A percentile compares a stretch with the other conserved stretches of the same genome.
Conservation (phyloP, 2,888 invertebrate species). For the Seira sanloemensis region DNA sequence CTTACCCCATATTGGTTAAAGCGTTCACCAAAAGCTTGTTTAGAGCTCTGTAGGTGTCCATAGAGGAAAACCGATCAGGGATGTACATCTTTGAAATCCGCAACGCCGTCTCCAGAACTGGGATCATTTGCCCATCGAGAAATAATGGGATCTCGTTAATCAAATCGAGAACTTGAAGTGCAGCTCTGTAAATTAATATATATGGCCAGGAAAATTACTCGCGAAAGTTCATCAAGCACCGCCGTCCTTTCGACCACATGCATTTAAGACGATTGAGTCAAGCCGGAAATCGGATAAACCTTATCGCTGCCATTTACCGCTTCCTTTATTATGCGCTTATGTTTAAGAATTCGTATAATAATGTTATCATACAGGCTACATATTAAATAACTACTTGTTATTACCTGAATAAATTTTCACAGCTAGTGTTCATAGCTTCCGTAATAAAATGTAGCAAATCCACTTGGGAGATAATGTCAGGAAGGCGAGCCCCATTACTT, state of each 20-base stretch:
- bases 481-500: slow-evolving; percentile 36
- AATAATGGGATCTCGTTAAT: slow-evolving; percentile 44
- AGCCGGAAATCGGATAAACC: too few relatives aligned
- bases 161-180: slow-evolving; percentile 37
- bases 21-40: slow-evolving; percentile 34
- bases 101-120: slow-evolving; percentile 33
- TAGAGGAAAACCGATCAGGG: slow-evolving; percentile 23
- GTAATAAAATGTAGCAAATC: slow-evolving; percentile 60
- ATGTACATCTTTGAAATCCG: slow-evolving; percentile 35
- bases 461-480: slow-evolving; percentile 44
- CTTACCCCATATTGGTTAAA: not conserved
- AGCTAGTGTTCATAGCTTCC: slow-evolving; percentile 52
- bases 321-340: not conserved
- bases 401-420: slow-evolving; percentile 49
- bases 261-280: too few relatives aligned
- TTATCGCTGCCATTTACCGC: not conserved
- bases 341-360: too few relatives aligned
- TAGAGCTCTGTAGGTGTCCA: slow-evolving; percentile 21
- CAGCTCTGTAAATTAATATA: slow-evolving; percentile 22
- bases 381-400: not conserved
- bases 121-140: slow-evolving; percentile 40
- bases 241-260: too few relatives aligned
- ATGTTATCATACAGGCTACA: not conserved
- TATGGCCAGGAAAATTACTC: too few relatives aligned
- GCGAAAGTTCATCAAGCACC: not conserved